Base-by-base conservation (phyloP, 2,113 vertebrate species). In the Delphinapterus leucas region DNA sequence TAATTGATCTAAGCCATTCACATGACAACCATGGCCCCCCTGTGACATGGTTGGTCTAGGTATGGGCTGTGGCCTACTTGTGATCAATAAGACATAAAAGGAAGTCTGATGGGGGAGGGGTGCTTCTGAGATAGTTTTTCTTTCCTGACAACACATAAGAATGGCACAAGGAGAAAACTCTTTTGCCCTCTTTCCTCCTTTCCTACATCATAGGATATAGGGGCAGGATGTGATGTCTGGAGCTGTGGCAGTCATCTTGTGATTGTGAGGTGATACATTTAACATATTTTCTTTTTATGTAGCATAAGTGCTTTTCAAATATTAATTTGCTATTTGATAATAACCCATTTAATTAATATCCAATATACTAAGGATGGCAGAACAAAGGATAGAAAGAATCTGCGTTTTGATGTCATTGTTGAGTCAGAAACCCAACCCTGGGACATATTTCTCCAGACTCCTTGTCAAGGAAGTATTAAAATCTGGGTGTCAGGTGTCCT, bases 211-310 rank as follows among this genome's bases (percentile, higher is more conserved):
- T 44, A 18, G 61, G 28, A 4, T 47, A 3, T 4, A 44, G 23
- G 71, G 17, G 26, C 21, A 67, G n/a, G 60, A 38, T 44, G 84
- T 74, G 84, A 86, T 92, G 74, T 89, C 36, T 53, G 85, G 95
- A 91, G 65, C 33, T 44, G 0, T 81, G 93, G 84, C 88, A 76
- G 58, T 41, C 70, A n/a, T 47, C 0, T 80, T 90, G 81, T 36
- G 65, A 49, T 63, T 26, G 38, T 15, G 77, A 92, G 68, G 67
- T 71, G 14, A 55, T 68, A 5, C 8, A 3, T 8, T 23, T 12
- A 70, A 23, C 10, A 31, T 18, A 47, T 55, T 77, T 70, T 36
- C 68, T 20, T 81, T 79, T 55, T 44, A 47, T 82, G 8, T 4
- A 15, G 15, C 60, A 41, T 38, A 61, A 92, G 33, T 60, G 36